phyloP scores from a whole-genome alignment of 64 coral and sea anemone genomes.

The Platygyra sinensis region DNA sequence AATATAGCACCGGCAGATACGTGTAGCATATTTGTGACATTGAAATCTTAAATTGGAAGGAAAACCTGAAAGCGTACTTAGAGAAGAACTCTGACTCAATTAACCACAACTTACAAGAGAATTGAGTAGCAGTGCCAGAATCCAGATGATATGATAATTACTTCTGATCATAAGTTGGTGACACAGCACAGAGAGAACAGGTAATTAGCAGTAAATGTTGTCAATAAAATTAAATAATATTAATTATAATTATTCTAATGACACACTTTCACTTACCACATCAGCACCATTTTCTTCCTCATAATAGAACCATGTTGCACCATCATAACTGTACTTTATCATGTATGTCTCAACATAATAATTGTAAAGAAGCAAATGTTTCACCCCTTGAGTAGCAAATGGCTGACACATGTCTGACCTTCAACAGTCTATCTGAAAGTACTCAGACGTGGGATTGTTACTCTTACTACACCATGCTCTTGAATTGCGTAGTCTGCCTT shows the following conservation, averaged over 20 bases:
- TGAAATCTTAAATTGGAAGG: too few relatives aligned
- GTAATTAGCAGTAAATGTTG: too few relatives aligned
- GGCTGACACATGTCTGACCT: conserved; percentile 71
- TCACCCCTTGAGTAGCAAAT: conserved; percentile 63
- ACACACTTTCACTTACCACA: background rate
- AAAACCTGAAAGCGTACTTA: too few relatives aligned
- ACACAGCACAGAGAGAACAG: too few relatives aligned
- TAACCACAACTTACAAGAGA: too few relatives aligned
- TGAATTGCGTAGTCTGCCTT: conserved; percentile 31
- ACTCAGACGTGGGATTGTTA: background rate
- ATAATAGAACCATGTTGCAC: conserved; percentile 54
- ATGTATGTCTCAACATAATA: conserved; percentile 66
- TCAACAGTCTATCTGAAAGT: conserved; percentile 68
- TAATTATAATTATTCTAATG: background rate
- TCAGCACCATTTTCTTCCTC: background rate
- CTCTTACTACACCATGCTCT: conserved; percentile 66
- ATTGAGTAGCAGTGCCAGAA: too few relatives aligned
- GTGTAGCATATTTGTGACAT: too few relatives aligned
- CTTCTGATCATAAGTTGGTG: too few relatives aligned
- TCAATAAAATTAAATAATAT: too few relatives aligned
- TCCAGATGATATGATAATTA: too few relatives aligned
- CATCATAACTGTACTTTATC: conserved; percentile 78
- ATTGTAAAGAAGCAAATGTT: background rate
- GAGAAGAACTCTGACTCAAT: too few relatives aligned
- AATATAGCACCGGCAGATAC: too few relatives aligned